Evolutionary conservation across 2,888 invertebrate genomes (phyloP), one percentile per base, ranked within the genome.

Genomic region (Phrixothrix hirtus): DNA sequence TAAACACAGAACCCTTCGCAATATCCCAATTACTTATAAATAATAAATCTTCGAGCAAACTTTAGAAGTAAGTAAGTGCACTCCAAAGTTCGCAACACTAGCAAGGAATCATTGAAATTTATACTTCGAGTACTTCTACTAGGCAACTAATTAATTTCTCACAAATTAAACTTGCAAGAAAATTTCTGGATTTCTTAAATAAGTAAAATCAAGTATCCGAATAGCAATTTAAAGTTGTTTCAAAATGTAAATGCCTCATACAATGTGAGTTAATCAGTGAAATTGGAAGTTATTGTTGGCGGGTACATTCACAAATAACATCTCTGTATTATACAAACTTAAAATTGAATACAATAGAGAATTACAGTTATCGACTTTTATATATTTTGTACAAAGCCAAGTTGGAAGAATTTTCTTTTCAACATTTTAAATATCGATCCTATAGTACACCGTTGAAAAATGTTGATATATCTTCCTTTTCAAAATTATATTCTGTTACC

Each of bases 11-110:
- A 39, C 32, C 45, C 44, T 34, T 45, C 51, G 44, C 39, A 21
- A 27, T 39, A 51, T 45, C 38, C 35, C 44, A 38, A 39, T 45
- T 51, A 38, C 50, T 50, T 41, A 50, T 50, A 50, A 50, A 50
- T 50, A 50, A 50, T 50, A 50, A 50, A 50, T n/a, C 38, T 27
- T 4, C 14, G 25, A 49, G 26, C 14, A 29, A 45, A 51, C 43
- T 45, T 51, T 44, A 44, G 27, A 25, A 13, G 17, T 45, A 51
- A 50, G 17, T 45, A 51, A 50, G 38, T 38, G 39, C 39, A 37
- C 51, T 50, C n/a, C 44, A 37, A 51, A 44, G 38, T 51, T 51
- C 17, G 37, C 39, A 38, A 29, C 34, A 38, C 51, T 39, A 35
- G 25, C 9, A 39, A 36, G 16, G 37, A 51, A 51, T 39, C 51